A percentile compares a stretch with the other conserved stretches of the same genome.
phyloP scores from a whole-genome alignment of 2,888 invertebrate species.

The Sericinus montela region DNA sequence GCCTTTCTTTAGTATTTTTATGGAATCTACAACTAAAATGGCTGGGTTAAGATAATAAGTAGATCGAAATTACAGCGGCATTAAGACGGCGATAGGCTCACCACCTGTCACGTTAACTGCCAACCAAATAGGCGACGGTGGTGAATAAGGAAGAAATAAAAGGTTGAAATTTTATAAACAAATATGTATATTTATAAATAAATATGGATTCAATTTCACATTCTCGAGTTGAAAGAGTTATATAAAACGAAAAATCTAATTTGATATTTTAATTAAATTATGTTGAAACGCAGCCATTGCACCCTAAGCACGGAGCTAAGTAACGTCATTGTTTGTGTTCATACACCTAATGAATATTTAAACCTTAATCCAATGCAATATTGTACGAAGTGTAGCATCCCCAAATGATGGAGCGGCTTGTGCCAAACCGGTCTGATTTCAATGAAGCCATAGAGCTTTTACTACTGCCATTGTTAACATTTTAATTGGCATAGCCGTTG shows the following conservation, averaged over 20 bases:
- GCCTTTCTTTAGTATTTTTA: no score
- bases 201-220: no score
- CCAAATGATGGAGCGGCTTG: conserved; percentile 25
- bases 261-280: conserved; percentile 9
- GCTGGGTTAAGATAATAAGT: no score
- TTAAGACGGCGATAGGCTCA: no score
- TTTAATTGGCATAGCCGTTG: conserved; percentile 62
- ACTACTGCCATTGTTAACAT: conserved; percentile 61
- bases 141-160: no score
- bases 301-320: not conserved
- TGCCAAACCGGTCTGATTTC: conserved; percentile 60
- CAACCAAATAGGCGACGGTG: no score
- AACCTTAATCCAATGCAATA: conserved; percentile 28
- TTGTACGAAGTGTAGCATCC: conserved; percentile 16
- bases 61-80: no score
- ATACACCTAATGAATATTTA: conserved; percentile 31
- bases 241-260: not conserved
- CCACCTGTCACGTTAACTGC: no score
- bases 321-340: conserved; percentile 23
- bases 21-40: no score
- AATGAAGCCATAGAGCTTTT: conserved; percentile 50
- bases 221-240: no score
- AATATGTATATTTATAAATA: no score
- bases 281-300: not conserved
- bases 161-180: no score